Evolutionary conservation across 2,113 vertebrate genomes (phyloP).

Genomic region (Myanophis thanlyinensis): DNA sequence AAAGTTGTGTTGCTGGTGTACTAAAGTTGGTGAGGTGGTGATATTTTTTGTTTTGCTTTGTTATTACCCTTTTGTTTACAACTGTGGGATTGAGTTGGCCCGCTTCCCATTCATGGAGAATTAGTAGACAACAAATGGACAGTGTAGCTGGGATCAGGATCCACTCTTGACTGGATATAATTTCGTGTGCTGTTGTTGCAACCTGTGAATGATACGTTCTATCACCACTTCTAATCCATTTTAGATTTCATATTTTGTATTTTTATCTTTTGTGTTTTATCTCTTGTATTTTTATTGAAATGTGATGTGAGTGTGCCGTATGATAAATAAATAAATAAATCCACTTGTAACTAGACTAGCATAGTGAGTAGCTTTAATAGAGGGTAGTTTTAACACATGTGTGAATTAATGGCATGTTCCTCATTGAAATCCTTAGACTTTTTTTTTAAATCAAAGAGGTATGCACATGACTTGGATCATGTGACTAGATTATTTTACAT

Average conservation of each 20-base stretch:
- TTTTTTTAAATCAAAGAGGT: not conserved
- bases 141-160: not conserved
- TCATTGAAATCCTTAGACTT: not conserved
- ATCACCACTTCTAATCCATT: not conserved
- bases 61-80: not conserved
- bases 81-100: not conserved
- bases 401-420: too few relatives aligned
- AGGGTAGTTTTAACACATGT: not conserved
- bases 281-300: not conserved
- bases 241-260: not conserved
- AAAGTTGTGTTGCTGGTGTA: not conserved
- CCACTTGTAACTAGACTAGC: not conserved
- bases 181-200: not conserved
- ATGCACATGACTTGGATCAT: not conserved
- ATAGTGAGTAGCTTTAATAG: not conserved
- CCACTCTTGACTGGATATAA: not conserved
- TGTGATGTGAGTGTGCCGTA: not conserved
- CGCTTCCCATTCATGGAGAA: too few relatives aligned
- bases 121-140: not conserved
- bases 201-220: not conserved
- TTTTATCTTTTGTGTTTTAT: not conserved
- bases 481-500: not conserved
- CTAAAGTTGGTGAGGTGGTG: not conserved
- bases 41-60: not conserved
- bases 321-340: not conserved